These are phyloP conservation scores for Amiota communis DNA, from an alignment of 2,888 invertebrate genomes.

Conservation along the genomic window DNA sequence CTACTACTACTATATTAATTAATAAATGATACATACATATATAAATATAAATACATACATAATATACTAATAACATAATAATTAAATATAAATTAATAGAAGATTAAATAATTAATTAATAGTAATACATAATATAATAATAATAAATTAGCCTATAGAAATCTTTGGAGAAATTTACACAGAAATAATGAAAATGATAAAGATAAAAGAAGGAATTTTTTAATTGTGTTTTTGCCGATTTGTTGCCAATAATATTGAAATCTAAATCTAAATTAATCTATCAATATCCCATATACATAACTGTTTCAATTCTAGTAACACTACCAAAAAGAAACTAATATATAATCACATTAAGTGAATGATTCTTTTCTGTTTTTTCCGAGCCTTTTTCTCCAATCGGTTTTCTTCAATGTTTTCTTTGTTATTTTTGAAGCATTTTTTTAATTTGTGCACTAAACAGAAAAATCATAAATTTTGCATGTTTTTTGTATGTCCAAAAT, in stretches of 20 bases:
- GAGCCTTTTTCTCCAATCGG: not conserved
- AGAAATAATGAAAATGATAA: not conserved
- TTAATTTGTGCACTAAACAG: not conserved
- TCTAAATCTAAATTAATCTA: not conserved
- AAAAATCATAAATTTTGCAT: not conserved
- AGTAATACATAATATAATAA: not conserved
- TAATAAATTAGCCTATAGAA: not conserved
- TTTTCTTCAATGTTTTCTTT: not conserved
- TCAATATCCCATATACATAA: not conserved
- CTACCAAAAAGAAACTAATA: too few species aligned
- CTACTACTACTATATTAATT: conserved; percentile 8
- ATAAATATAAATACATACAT: conserved; percentile 12
- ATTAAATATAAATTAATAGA: conserved; percentile 9
- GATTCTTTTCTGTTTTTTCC: too few species aligned
- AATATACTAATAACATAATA: conserved; percentile 19
- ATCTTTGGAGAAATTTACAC: conserved; percentile 9
- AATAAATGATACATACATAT: not conserved
- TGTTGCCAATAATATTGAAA: conserved; percentile 60
- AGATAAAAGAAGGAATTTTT: not conserved
- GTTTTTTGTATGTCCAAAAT: not conserved
- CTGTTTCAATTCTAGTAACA: too few species aligned
- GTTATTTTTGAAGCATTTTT: not conserved
- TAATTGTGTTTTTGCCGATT: conserved; percentile 55
- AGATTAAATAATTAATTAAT: conserved; percentile 7
- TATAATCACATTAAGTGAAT: too few species aligned